These are phyloP conservation scores for Eubasilissa regina DNA, from an alignment of 1,140 invertebrate genomes.

Conservation along the genomic window DNA sequence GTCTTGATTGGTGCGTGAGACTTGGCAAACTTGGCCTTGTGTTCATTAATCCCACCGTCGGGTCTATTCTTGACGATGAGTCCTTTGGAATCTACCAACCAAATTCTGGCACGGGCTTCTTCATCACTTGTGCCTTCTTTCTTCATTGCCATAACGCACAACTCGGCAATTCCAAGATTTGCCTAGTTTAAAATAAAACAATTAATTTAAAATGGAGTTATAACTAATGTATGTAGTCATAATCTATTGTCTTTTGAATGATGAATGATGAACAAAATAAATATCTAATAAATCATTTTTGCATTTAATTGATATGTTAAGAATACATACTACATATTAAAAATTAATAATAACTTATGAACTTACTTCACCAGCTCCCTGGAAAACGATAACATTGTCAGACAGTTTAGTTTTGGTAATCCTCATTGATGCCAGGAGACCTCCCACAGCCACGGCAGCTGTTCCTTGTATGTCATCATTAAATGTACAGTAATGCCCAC, in stretches of 20 bases:
- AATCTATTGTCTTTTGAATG: neutral
- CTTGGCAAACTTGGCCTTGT: conserved; percentile 86
- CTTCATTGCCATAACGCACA: conserved; percentile 91
- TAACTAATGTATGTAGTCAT: neutral
- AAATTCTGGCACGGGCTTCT: conserved; percentile 83
- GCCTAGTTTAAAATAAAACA: conserved; percentile 72
- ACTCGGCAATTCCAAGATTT: conserved; percentile 88
- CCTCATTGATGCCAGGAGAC: conserved; percentile 86
- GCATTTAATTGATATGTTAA: neutral
- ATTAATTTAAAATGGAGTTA: neutral
- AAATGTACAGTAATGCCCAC: conserved; percentile 91
- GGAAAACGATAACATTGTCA: conserved; percentile 91
- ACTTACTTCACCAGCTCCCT: conserved; percentile 90
- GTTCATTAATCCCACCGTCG: conserved; percentile 81
- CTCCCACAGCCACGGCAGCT: conserved; percentile 91
- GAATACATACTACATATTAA: neutral
- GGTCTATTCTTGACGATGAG: conserved; percentile 86
- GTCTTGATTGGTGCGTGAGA: conserved; percentile 79
- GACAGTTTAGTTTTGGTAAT: conserved; percentile 84
- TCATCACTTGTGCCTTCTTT: conserved; percentile 81
- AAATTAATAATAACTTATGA: neutral
- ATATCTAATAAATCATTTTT: neutral
- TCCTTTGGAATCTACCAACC: conserved; percentile 80
- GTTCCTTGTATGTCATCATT: conserved; percentile 98
- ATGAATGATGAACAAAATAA: neutral